Evolutionary conservation across 2,113 vertebrate species (phyloP).

Genomic region (Pristiophorus japonicus): DNA sequence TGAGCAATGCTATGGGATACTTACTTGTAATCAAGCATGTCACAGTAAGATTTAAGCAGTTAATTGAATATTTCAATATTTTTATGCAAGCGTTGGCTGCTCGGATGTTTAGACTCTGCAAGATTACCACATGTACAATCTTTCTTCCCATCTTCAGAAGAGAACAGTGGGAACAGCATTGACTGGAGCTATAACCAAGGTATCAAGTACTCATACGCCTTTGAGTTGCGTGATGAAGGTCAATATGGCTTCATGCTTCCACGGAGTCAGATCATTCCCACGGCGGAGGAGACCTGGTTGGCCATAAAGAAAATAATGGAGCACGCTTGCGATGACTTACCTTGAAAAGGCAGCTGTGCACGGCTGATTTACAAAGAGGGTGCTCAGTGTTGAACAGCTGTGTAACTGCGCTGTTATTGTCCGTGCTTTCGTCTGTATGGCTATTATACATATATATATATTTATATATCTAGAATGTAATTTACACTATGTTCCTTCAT

Average conservation of each 20-base stretch:
- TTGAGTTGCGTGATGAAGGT: conserved; percentile 80
- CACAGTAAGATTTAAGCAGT: not conserved
- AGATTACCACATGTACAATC: not conserved
- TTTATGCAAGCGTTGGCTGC: not conserved
- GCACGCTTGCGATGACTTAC: conserved; percentile 58
- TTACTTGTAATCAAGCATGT: not conserved
- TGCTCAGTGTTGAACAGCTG: not conserved
- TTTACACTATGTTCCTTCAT: not conserved
- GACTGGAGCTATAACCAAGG: conserved; percentile 74
- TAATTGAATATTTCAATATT: not conserved
- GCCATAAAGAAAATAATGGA: conserved; percentile 69
- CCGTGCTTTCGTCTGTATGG: not conserved
- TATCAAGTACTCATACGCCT: conserved; percentile 75
- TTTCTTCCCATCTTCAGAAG: conserved; percentile 54
- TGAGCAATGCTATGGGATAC: not conserved
- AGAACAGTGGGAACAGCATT: conserved; percentile 67
- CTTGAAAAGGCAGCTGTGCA: conserved; percentile 47
- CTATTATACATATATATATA: no score
- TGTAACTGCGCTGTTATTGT: not conserved
- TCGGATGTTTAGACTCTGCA: not conserved
- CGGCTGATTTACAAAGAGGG: not conserved
- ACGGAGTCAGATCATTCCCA: conserved; percentile 74
- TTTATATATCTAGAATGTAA: not conserved
- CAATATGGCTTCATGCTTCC: conserved; percentile 75
- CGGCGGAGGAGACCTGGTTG: conserved; percentile 75